Evolutionary conservation across 2,113 vertebrate genomes (phyloP).

Genomic region (Asarcornis scutulata): DNA sequence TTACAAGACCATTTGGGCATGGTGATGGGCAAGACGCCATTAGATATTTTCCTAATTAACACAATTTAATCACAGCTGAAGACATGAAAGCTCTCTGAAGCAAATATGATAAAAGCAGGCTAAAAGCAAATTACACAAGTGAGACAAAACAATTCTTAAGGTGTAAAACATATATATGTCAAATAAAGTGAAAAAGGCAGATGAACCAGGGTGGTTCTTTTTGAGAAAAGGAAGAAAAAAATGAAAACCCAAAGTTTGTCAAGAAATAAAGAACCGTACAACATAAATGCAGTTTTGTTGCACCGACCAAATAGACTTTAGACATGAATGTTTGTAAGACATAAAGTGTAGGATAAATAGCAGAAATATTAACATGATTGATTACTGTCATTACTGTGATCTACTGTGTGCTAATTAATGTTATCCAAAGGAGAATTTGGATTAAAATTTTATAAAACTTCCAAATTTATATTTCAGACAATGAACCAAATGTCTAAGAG

Average conservation of each 20-base stretch:
- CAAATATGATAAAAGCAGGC: constrained; percentile 35
- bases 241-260: background rate
- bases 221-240: background rate
- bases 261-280: background rate
- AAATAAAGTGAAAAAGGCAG: background rate
- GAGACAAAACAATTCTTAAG: constrained; percentile 33
- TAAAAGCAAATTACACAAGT: constrained; percentile 48
- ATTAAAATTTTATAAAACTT: background rate
- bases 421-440: background rate
- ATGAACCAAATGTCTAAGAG: background rate
- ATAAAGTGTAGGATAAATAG: background rate
- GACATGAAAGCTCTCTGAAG: constrained; percentile 36
- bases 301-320: background rate
- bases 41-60: constrained; percentile 67
- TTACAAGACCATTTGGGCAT: background rate
- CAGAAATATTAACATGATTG: background rate
- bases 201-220: background rate
- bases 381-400: background rate
- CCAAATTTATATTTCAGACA: background rate
- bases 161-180: background rate
- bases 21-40: constrained; percentile 29
- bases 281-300: background rate
- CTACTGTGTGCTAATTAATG: background rate
- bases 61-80: constrained; percentile 44
- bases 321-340: background rate